Evolutionary conservation across 2,888 invertebrate species (phyloP), one percentile per base, ranked within the genome.

Genomic region (Gortyna flavago): DNA sequence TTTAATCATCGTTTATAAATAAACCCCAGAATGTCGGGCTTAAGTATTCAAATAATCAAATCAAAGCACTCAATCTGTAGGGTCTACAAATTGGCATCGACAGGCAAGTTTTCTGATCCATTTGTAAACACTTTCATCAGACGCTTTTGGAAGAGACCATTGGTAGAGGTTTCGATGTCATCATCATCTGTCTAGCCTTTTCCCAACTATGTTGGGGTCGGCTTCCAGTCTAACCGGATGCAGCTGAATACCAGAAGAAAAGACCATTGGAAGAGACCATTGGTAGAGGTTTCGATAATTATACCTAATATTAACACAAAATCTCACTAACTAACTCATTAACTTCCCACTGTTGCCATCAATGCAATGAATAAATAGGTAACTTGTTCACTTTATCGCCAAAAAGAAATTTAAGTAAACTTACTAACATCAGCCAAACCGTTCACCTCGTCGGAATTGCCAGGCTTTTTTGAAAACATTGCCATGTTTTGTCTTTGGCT

Each of bases 381-480:
- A 16, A 48, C 25, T 68, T 4, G 48, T 18, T 51, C 68, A 68
- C 8, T 68, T 68, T 51, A 48, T 25, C 32, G 25, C 35, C 18
- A 35, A 18, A 51, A 64, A 72, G 3, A 38, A 57, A 64, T 25
- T 6, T 18, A 70, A n/a, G n/a, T n/a, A n/a, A 66, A 73, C 62
- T 62, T 59, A 29, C 35, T 3, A 32, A 18, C 8, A n/a, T 18
- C 48, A 82, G 35, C 0, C 9, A 18, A 8, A 5, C 68, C 32
- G 79, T 61, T 29, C 38, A n/a, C 16, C 44, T 44, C 61, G 51
- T n/a, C 3, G 13, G 25, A 62, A 72, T 25, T 41, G 57, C 41
- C 29, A 48, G 18, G 29, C 7, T 44, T 38, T 66, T 85, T 65
- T 87, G 72, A 82, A 72, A 69, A 38, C 11, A 38, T 32, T 70